Evolutionary conservation across 2,888 invertebrate genomes (phyloP), one percentile per base, ranked within the genome.

Genomic region (Isoperla grammatica): DNA sequence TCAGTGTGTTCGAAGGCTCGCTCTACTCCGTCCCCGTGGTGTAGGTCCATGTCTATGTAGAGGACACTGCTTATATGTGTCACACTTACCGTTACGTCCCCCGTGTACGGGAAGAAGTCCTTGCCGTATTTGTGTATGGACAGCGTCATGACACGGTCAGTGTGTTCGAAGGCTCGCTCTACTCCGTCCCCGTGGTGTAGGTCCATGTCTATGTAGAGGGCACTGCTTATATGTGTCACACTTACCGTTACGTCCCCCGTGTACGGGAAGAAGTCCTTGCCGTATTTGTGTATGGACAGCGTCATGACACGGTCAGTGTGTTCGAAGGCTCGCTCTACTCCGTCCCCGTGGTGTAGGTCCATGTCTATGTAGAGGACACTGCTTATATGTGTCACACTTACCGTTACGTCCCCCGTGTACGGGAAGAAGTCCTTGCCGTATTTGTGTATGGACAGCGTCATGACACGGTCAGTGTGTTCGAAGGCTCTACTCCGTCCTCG

Each of bases 111-210:
- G 75, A 99, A 99, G 75, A 98, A 99, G 76, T 99, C 96, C 29
- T 4, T 4, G 56, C 99, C 99, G 74, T 99, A 99, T 72, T 99
- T 99, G 74, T 99, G 99, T 75, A 99, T 99, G 11, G 95, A 95
- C 0, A 96, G 95, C 0, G 99, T 99, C 99, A 99, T 99, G 0
- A 99, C 99, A 67, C 99, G 82, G 75, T 99, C 99, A 0, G 99
- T 99, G 1, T 96, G 96, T 72, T 98, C 99, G 77, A 98, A 98
- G 0, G 98, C 98, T 77, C 98, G 98, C 75, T 99, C 97, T 0
- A 99, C 99, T 19, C 99, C 99, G 75, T 99, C 99, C 0, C 99
- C 99, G 71, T 99, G 99, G 76, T 99, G 99, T 37, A 99, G 98
- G 76, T 99, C 99, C 70, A 99, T 99, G 72, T 99, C 99, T 66